These are phyloP conservation scores for Ochropacha duplaris DNA, from an alignment of 2,888 invertebrate genomes.

Conservation along the genomic window DNA sequence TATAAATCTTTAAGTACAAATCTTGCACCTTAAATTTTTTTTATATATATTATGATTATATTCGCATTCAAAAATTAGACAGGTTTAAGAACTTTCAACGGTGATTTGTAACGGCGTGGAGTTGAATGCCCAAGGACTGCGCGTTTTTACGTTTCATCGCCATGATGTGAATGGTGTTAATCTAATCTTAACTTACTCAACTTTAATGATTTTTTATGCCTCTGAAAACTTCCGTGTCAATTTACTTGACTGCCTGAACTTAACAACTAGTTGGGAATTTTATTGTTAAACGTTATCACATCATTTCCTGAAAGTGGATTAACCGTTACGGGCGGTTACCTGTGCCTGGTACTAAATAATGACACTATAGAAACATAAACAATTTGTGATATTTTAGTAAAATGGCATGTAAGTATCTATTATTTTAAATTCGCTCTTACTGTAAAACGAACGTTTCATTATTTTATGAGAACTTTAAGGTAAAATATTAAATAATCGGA, in stretches of 20 bases:
- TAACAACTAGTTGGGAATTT: not conserved
- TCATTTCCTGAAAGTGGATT: not conserved
- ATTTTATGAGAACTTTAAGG: not conserved
- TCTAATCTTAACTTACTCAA: conserved; percentile 22
- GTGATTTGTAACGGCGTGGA: conserved; percentile 38
- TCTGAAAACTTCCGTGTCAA: conserved; percentile 9
- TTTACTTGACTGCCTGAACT: conserved; percentile 10
- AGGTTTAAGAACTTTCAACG: conserved; percentile 18
- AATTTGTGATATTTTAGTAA: not conserved
- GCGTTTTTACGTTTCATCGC: conserved; percentile 28
- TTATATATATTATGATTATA: not conserved
- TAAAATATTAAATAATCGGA: not conserved
- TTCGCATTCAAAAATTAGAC: conserved; percentile 9
- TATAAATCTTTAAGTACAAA: no score
- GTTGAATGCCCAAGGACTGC: conserved; percentile 43
- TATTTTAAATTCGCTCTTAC: not conserved
- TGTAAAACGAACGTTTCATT: not conserved
- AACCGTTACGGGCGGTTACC: not conserved
- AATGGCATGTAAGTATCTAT: not conserved
- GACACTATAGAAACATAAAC: not conserved
- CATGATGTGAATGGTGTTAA: conserved; percentile 27
- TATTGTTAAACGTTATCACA: not conserved
- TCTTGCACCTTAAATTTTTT: no score
- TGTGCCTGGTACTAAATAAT: no score
- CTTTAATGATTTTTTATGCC: conserved; percentile 12